Evolutionary conservation across 1,140 invertebrate genomes (phyloP), one percentile per base, ranked within the genome.

Genomic region (Neocloeon triangulifer): DNA sequence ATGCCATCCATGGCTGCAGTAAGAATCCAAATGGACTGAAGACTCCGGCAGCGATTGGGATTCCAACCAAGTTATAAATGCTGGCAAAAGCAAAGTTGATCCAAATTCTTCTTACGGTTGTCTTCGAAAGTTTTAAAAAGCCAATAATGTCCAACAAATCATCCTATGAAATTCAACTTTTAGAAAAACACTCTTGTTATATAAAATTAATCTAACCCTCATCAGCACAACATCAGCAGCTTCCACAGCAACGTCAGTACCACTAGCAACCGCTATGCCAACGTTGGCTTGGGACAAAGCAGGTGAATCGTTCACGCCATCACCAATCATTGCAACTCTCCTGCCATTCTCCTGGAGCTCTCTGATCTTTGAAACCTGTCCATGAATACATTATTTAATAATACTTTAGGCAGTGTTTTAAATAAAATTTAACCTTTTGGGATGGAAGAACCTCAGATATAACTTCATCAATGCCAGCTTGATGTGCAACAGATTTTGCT

Each of bases 201-300:
- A n/a, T n/a, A n/a, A n/a, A n/a, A n/a, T 14, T 28, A 8, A 10
- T n/a, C 13, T 48, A 53, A 85, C 81, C 56, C 88, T 72, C 66
- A 99, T 96, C 4, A 99, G 63, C 29, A 98, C 92, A 28, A 99
- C 77, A 52, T 97, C 85, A 0, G 95, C 94, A 9, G 94, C 91
- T 58, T 97, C 95, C 1, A 96, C 89, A 16, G 95, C 95, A n/a
- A 99, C 91, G 58, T 99, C 94, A 1, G 92, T 96, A 2, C 95
- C 95, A n/a, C 85, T 79, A 0, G 89, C 78, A 43, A 99, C 96
- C 5, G 95, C 94, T 39, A 99, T 95, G 16, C 95, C 95, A 25
- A 98, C 82, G 52, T 99, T 85, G 1, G 92, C 81, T 51, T 95
- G 86, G 2, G 94, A 94, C 31, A 99, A 58, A 26, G 95, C 95